These are phyloP conservation scores for Pseudomyrmex pallidus DNA, from an alignment of 1,140 invertebrate genomes.

Conservation along the genomic window DNA sequence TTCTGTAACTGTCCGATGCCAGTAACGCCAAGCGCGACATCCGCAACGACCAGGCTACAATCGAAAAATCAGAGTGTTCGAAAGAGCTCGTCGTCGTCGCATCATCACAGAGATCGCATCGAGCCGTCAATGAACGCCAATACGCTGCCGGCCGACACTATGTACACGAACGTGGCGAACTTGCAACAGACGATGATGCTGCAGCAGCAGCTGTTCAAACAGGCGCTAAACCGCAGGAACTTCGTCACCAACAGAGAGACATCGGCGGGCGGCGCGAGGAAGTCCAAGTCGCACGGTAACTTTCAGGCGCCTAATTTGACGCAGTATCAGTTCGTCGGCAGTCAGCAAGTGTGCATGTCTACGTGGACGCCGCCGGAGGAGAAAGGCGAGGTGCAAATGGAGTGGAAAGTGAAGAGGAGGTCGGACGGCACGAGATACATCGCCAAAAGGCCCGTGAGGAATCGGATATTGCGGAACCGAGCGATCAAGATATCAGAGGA, in stretches of 20 bases:
- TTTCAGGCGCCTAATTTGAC: conserved; percentile 87
- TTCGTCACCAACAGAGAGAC: conserved; percentile 72
- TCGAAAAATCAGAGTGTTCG: conserved; percentile 70
- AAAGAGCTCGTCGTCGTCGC: conserved; percentile 72
- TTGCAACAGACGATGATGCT: conserved; percentile 90
- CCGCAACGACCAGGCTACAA: conserved; percentile 67
- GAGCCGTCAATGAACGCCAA: conserved; percentile 56
- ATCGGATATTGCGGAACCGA: conserved; percentile 89
- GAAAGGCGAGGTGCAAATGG: conserved; percentile 86
- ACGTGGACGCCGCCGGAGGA: conserved; percentile 79
- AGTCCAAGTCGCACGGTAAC: conserved; percentile 79
- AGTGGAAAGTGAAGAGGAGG: conserved; percentile 92
- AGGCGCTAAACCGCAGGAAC: conserved; percentile 84
- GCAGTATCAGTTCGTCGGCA: conserved; percentile 87
- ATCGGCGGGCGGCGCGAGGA: conserved; percentile 73
- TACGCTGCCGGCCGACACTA: conserved; percentile 85
- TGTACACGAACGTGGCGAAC: conserved; percentile 91
- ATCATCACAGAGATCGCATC: conserved; percentile 71
- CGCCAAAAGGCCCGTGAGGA: conserved; percentile 89
- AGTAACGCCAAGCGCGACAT: conserved; percentile 65
- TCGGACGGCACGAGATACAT: conserved; percentile 93
- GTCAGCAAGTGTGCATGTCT: conserved; percentile 84
- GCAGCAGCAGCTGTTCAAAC: conserved; percentile 90
- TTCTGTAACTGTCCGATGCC: conserved; percentile 79
- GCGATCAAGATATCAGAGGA: conserved; percentile 90